phyloP scores from a whole-genome alignment of 2,113 vertebrate genomes.

The Arenaria interpres region DNA sequence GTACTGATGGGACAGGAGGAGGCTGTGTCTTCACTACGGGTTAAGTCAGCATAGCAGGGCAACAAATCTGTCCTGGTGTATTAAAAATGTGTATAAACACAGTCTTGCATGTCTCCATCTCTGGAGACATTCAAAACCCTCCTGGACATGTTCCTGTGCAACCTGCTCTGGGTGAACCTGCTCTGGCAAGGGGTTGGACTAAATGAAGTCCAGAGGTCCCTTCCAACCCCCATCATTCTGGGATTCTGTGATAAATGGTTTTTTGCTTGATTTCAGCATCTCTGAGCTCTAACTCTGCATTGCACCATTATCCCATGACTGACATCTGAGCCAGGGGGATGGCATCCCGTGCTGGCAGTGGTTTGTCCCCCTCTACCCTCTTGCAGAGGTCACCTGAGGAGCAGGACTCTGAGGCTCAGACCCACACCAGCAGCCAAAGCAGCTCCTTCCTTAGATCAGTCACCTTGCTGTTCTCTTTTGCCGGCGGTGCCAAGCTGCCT shows the following conservation, averaged over 20 bases:
- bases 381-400: background rate
- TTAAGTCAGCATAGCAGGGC: background rate
- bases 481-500: background rate
- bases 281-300: background rate
- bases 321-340: background rate
- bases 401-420: background rate
- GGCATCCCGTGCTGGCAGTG: rapidly evolving
- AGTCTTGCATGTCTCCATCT: too few species aligned
- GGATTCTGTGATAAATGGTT: background rate
- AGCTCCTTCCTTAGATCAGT: background rate
- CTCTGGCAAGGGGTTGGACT: too few species aligned
- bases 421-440: background rate
- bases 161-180: too few species aligned
- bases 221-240: too few species aligned
- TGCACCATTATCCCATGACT: background rate
- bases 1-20: background rate
- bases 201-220: too few species aligned
- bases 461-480: background rate
- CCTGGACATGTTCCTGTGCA: too few species aligned
- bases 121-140: too few species aligned
- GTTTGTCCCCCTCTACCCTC: background rate
- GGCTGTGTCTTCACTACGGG: background rate
- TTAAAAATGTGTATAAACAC: background rate
- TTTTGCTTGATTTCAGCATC: background rate
- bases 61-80: background rate